A percentile compares a stretch with the other conserved stretches of the same genome.
These are phyloP conservation scores for Abramis brama DNA, from an alignment of 2,113 vertebrate genomes.

Conservation along the genomic window DNA sequence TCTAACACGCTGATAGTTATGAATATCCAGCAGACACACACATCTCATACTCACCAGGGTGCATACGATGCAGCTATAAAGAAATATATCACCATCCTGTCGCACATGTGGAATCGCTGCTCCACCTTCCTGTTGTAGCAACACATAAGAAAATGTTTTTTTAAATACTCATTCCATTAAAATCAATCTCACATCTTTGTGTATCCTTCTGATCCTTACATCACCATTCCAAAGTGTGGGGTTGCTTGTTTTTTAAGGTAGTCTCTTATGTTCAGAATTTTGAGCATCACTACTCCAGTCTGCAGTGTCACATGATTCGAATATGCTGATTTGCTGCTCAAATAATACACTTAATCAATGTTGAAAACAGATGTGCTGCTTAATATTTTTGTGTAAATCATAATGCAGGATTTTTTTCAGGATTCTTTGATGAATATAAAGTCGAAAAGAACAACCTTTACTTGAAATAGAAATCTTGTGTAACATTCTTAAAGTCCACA, in stretches of 20 bases:
- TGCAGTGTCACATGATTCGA: too few relatives aligned
- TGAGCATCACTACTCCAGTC: too few relatives aligned
- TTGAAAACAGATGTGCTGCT: too few relatives aligned
- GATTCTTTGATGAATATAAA: too few relatives aligned
- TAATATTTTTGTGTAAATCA: too few relatives aligned
- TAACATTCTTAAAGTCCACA: too few relatives aligned
- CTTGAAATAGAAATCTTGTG: too few relatives aligned
- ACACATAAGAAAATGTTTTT: constrained; percentile 43
- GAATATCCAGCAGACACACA: background rate
- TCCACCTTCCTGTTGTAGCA: constrained; percentile 82
- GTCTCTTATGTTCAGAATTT: background rate
- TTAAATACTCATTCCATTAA: background rate
- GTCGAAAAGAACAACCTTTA: too few relatives aligned
- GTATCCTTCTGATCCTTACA: background rate
- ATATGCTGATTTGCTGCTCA: too few relatives aligned
- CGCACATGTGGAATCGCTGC: constrained; percentile 94
- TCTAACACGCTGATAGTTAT: background rate
- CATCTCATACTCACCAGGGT: constrained; percentile 84
- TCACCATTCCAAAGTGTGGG: background rate
- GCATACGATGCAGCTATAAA: constrained; percentile 94
- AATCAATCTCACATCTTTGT: background rate
- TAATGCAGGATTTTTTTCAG: too few relatives aligned
- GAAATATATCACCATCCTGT: constrained; percentile 97
- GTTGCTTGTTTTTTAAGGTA: background rate
- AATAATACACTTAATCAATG: too few relatives aligned